phyloP scores from a whole-genome alignment of 2,888 invertebrate species.

The Cantharis lateralis region DNA sequence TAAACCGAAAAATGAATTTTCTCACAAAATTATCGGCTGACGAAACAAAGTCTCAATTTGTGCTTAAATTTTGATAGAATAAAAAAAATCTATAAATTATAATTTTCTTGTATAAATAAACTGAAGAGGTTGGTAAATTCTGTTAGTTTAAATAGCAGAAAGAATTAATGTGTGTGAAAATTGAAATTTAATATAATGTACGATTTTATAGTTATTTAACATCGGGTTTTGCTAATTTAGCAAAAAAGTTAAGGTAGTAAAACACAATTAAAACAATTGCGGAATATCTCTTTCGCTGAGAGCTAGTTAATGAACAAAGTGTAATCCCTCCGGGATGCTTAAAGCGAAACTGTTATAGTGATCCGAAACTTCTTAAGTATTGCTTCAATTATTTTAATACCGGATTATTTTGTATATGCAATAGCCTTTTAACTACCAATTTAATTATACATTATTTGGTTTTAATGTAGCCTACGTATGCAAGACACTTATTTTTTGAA shows the following conservation, averaged over 20 bases:
- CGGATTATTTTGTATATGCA: background rate
- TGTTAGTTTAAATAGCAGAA: background rate
- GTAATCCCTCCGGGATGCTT: conserved; percentile 3
- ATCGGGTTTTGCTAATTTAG: background rate
- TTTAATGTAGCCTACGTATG: background rate
- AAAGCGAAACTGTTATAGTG: background rate
- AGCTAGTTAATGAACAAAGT: background rate
- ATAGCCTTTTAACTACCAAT: background rate
- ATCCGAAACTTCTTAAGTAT: background rate
- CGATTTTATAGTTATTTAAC: background rate
- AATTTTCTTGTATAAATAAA: background rate
- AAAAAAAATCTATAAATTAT: background rate
- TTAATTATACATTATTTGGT: background rate
- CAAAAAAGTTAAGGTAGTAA: background rate
- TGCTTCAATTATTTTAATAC: background rate
- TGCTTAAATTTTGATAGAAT: background rate
- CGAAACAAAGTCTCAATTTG: background rate
- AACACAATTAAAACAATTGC: background rate
- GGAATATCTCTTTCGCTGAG: background rate
- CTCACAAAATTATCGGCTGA: background rate
- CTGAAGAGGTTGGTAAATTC: background rate
- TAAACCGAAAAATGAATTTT: background rate
- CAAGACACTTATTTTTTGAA: background rate
- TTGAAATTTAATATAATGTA: background rate
- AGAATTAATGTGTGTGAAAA: background rate